Base-by-base conservation (phyloP, 1,140 invertebrate species). In the Himalopsyche phryganea region DNA sequence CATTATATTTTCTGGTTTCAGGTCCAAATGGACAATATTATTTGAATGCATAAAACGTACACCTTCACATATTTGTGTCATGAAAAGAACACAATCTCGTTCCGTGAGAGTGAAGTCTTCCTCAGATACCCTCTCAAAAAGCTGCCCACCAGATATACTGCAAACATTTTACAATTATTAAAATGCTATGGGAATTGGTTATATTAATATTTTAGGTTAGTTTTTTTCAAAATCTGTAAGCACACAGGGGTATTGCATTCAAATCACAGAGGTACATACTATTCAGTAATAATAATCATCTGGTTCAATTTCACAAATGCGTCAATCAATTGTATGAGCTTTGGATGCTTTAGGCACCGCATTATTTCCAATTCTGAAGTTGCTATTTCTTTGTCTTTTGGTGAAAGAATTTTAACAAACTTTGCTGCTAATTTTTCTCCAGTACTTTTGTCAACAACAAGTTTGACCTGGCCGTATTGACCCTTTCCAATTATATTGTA, bases 1-100 rank as follows among this genome's bases (percentile, higher is more conserved):
- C 79, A 97, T 87, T 50, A 97, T 94, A 67, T 97, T 96, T 73
- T 97, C 93, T 0, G 93, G 93, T 81, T 96, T 96, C 17, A 97
- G 72, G 73, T 96, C 94, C 32, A 97, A 74, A 76, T 97, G 94
- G 18, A 94, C 88, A 47, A 97, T 84, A 49, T 83, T 85, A 60
- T 88, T 82, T n/a, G 79, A 71, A 69, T 96, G 93, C 85, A 97
- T 92, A 65, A 93, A 96, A n/a, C 83, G 77, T 1, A 96, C 86
- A 6, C 90, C 94, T 65, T 90, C 86, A 69, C 91, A 94, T 20
- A 96, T 95, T 76, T 97, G 94, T 9, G 87, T 80, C 75, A 95
- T 84, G 68, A 96, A 97, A n/a, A 92, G 79, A 42, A 94, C 88
- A 69, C 92, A 92, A 71, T 96, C 92, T 63, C 84, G 80, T 77